phyloP scores from a whole-genome alignment of 2,797 vertebrate species.

The Micropoecilia bifurca region DNA sequence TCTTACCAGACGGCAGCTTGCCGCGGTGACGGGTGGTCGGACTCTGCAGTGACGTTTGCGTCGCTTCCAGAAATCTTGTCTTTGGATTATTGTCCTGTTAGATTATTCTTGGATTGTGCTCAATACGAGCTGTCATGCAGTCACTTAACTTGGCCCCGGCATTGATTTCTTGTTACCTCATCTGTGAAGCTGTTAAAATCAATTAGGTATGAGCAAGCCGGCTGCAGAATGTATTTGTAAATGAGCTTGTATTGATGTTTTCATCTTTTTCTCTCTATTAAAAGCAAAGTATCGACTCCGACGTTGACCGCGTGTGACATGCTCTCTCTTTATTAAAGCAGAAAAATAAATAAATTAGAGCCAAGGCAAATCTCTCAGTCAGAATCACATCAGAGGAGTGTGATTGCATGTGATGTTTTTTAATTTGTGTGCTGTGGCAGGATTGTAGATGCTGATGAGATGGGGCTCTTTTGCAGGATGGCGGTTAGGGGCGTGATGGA shows the following conservation, averaged over 20 bases:
- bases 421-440: conserved; percentile 24
- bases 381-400: conserved; percentile 10
- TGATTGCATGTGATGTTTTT: conserved; percentile 13
- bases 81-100: conserved; percentile 66
- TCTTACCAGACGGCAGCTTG: conserved; percentile 55
- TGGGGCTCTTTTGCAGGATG: conserved; percentile 18
- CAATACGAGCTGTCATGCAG: conserved; percentile 65
- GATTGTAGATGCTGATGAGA: conserved; percentile 21
- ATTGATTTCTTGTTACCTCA: conserved; percentile 75
- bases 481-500: conserved; percentile 56
- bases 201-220: conserved; percentile 77
- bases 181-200: conserved; percentile 74
- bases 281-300: conserved; percentile 61
- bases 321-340: conserved; percentile 56
- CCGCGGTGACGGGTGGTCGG: conserved; percentile 44
- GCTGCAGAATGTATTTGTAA: conserved; percentile 71
- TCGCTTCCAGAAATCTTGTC: conserved; percentile 38
- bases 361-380: conserved; percentile 30
- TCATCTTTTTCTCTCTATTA: conserved; percentile 75
- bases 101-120: conserved; percentile 59
- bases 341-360: conserved; percentile 1
- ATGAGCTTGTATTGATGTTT: conserved; percentile 78
- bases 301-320: conserved; percentile 72
- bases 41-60: conserved; percentile 41
- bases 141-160: conserved; percentile 64